Conservation (phyloP, 2,888 invertebrate species). For the Apotomis capreana region DNA sequence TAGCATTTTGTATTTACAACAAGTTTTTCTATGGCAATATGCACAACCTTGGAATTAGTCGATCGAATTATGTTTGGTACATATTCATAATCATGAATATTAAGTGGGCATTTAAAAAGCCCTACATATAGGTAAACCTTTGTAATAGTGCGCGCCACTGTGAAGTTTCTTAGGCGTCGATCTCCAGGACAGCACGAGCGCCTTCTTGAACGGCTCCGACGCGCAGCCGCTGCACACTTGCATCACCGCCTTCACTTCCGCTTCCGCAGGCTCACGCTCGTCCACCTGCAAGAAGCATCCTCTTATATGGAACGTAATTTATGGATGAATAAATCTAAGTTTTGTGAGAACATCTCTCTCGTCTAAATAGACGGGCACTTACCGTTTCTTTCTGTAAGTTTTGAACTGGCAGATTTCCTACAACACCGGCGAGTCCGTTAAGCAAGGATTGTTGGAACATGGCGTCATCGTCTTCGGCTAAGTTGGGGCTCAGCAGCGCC, state of each 20-base stretch:
- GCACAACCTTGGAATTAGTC: background rate
- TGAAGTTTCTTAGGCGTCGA: slow-evolving; percentile 87
- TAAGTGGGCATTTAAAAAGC: slow-evolving; percentile 76
- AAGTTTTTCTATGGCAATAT: background rate
- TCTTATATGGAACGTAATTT: background rate
- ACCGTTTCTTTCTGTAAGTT: slow-evolving; percentile 85
- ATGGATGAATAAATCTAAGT: too few species aligned
- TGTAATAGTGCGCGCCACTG: slow-evolving; percentile 87
- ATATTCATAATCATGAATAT: background rate
- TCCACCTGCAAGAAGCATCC: slow-evolving; percentile 78
- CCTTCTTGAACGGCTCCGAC: slow-evolving; percentile 91
- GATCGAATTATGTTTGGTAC: background rate
- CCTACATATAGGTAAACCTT: slow-evolving; percentile 86
- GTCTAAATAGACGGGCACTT: slow-evolving; percentile 47
- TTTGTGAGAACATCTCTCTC: too few species aligned
- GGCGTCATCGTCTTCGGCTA: slow-evolving; percentile 63
- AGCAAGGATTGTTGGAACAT: slow-evolving; percentile 82
- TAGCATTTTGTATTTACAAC: too few species aligned
- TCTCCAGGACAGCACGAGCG: slow-evolving; percentile 90
- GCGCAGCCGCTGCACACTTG: slow-evolving; percentile 89
- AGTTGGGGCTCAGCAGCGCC: slow-evolving; percentile 74
- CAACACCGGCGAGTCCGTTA: slow-evolving; percentile 87
- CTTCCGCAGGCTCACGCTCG: slow-evolving; percentile 92
- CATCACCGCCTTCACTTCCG: slow-evolving; percentile 91
- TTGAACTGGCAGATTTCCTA: slow-evolving; percentile 84